Evolutionary conservation across 2,888 invertebrate species (phyloP).

Genomic region (Hyles lineata): DNA sequence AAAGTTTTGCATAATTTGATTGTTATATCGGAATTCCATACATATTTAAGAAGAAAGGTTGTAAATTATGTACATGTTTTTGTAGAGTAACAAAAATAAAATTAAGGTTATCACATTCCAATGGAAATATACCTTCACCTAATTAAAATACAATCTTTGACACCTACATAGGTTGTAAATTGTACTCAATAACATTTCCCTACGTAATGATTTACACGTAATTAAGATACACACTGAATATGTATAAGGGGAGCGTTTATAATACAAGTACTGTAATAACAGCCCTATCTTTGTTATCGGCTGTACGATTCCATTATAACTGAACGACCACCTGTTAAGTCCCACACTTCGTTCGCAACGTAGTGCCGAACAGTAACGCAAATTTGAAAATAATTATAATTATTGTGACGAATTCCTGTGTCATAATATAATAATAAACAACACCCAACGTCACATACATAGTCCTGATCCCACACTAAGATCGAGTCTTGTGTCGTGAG

Average conservation of each 20-base stretch:
- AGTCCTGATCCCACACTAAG: too few relatives aligned
- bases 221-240: conserved; percentile 24
- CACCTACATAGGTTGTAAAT: not conserved
- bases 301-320: conserved; percentile 54
- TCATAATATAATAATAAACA: too few relatives aligned
- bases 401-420: not conserved
- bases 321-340: conserved; percentile 58
- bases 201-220: conserved; percentile 23
- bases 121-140: too few relatives aligned
- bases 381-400: conserved; percentile 13
- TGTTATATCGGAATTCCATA: too few relatives aligned
- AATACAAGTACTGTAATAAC: conserved; percentile 54
- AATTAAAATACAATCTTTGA: not conserved
- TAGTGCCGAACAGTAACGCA: conserved; percentile 29
- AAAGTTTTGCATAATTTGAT: too few relatives aligned
- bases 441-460: too few relatives aligned
- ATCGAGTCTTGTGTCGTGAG: too few relatives aligned
- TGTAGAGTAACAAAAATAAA: too few relatives aligned
- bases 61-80: too few relatives aligned
- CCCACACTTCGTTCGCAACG: conserved; percentile 48
- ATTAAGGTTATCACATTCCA: too few relatives aligned
- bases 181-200: conserved; percentile 13
- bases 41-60: too few relatives aligned
- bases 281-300: conserved; percentile 61
- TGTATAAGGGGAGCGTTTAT: conserved; percentile 30